phyloP scores from a whole-genome alignment of 2,797 vertebrate genomes.

The Masticophis lateralis region DNA sequence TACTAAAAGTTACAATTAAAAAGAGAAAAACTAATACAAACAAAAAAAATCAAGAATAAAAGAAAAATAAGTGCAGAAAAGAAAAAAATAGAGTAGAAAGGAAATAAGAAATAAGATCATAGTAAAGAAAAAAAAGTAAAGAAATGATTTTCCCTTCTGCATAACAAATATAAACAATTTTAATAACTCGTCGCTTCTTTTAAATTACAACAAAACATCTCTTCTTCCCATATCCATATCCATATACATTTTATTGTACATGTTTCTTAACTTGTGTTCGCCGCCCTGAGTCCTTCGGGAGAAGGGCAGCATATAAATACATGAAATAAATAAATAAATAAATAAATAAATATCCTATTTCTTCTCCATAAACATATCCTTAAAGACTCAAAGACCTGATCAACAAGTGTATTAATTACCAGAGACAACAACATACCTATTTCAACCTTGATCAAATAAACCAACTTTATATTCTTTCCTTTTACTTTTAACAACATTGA shows the following conservation, averaged over 20 bases:
- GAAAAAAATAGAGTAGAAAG: background rate
- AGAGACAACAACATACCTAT: background rate
- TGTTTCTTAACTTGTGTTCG: too few species aligned
- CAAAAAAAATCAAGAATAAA: background rate
- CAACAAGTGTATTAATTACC: background rate
- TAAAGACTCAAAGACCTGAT: background rate
- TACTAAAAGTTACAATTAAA: background rate
- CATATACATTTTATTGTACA: too few species aligned
- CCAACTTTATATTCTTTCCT: background rate
- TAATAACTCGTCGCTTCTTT: background rate
- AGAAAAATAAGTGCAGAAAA: background rate
- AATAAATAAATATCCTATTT: background rate
- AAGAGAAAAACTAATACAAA: background rate
- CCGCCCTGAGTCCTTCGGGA: too few species aligned
- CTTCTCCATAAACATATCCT: background rate
- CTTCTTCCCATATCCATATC: background rate
- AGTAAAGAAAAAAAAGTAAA: background rate
- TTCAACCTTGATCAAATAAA: background rate
- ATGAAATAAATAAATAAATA: too few species aligned
- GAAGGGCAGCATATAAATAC: too few species aligned
- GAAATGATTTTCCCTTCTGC: background rate
- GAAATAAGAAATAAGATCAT: background rate
- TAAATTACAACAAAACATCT: background rate
- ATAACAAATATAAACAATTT: background rate
- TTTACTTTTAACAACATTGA: background rate